Evolutionary conservation across 2,888 invertebrate species (phyloP), one percentile per base, ranked within the genome.

Genomic region (Ariolimax columbianus): DNA sequence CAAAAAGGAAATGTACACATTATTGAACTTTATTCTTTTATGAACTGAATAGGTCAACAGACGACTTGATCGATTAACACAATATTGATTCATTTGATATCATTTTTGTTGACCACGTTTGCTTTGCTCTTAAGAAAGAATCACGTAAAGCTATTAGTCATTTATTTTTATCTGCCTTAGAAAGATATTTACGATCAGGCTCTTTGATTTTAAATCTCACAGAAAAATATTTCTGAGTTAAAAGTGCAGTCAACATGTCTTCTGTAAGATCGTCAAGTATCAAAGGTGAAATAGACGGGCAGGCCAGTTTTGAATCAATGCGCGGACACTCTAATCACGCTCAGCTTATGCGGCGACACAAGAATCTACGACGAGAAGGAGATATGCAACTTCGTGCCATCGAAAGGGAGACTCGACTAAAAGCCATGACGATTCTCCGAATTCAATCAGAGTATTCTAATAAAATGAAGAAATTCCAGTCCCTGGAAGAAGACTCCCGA

Each of bases 221-320:
- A 47, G 47, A 14, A 14, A 47, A 47, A 14, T 47, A 47, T 47
- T 47, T 9, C 14, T 14, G 14, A 47, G 9, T 47, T 47, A 47
- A 47, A 47, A 47, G 9, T 47, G 14, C n/a, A 11, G 66, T 11
- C 66, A 38, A 70, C 3, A 40, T 68, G 68, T 68, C 68, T 33
- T 11, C 70, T 36, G 43, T 1, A 14, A 40, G 73, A n/a, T 4
- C 30, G 30, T 7, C 26, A 47, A 73, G 47, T 14, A 2, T 30
- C 47, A 40, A 73, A 43, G 19, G 55, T 38, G 75, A 75, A 75
- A 66, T 82, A 30, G 83, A 83, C 77, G 30, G 33, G 1, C 83
- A 83, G 47, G 83, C 59, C 1, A 59, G 63, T 59, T 83, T 83
- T 40, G 83, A 83, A 68, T 77, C 83, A 23, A 68, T 83, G 68